phyloP scores from a whole-genome alignment of 2,797 vertebrate genomes.

The Selene dorsalis region DNA sequence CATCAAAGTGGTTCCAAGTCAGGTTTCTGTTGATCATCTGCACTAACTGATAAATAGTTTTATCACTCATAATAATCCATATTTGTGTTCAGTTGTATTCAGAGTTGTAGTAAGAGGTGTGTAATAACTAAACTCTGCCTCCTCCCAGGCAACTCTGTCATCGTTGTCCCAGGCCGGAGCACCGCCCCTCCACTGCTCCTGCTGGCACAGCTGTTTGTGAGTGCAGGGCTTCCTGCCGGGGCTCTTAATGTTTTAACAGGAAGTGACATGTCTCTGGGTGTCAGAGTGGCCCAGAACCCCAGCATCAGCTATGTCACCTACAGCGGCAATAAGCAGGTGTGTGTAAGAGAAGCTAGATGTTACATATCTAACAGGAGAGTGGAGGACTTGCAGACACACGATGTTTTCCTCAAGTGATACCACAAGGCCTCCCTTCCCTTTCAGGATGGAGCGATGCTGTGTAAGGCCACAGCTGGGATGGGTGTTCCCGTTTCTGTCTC shows the following conservation, averaged over 20 bases:
- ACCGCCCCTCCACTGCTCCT: constrained; percentile 83
- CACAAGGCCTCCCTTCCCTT: not conserved
- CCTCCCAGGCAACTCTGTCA: constrained; percentile 87
- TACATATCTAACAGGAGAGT: rapidly evolving
- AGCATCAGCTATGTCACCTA: constrained; percentile 84
- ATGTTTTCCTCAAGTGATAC: not conserved
- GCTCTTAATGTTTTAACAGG: constrained; percentile 88
- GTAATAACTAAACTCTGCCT: not conserved
- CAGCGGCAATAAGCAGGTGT: constrained; percentile 86
- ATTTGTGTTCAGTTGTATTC: not conserved
- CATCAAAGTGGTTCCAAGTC: not conserved
- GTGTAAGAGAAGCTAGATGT: not conserved
- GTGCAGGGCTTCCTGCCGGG: constrained; percentile 85
- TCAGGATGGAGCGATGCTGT: constrained; percentile 85
- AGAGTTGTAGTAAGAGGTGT: not conserved
- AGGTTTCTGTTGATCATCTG: not conserved
- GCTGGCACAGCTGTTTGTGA: constrained; percentile 86
- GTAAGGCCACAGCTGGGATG: constrained; percentile 80
- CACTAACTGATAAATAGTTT: not conserved
- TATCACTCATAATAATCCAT: not conserved
- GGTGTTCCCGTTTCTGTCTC: constrained; percentile 82
- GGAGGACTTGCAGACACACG: rapidly evolving
- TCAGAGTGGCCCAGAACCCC: constrained; percentile 77
- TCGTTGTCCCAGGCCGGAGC: constrained; percentile 81
- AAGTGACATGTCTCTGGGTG: constrained; percentile 70